Base-by-base conservation (phyloP, 2,888 invertebrate genomes). In the Drosophila nr. fundita region DNA sequence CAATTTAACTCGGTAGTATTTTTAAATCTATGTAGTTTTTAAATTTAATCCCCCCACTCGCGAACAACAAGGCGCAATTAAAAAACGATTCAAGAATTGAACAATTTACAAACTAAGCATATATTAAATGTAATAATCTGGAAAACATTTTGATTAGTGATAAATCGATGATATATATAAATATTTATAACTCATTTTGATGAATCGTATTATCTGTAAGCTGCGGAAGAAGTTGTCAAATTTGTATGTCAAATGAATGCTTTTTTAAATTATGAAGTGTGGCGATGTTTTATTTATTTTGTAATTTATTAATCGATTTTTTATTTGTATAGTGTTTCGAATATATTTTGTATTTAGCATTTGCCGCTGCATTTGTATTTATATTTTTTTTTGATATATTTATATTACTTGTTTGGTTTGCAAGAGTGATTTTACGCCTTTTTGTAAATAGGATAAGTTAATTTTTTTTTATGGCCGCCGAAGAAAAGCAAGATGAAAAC, bases 361-460 rank as follows among this genome's bases (percentile, higher is more conserved):
- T 70, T 49, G 61, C 29, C 48, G 62, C 61, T 64, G 50, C 24
- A 64, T 34, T 50, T 72, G 54, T 67, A 59, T 30, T 34, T 42
- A 67, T 61, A 73, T 49, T 74, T 77, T 75, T 73, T 30, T 45
- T 45, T 45, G n/a, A 68, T 71, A 71, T 66, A 77, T 81, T 80
- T 80, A 60, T 53, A 65, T 60, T 50, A 66, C 10, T 48, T 50
- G 40, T 61, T 74, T 71, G 50, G 40, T 53, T 69, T 61, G n/a
- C 8, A 49, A 67, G 48, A 69, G 57, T 65, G n/a, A 57, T 58
- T 71, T 70, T 54, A 59, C 52, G 42, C 21, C 71, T 75, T 82
- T 84, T 77, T 85, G 83, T 89, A 89, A 65, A 84, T 88, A 89
- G 82, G 52, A 62, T 87, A 87, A 84, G 79, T 71, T 78, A 45